These are phyloP conservation scores for Gymnothorax javanicus DNA, from an alignment of 2,797 vertebrate genomes.

Conservation along the genomic window DNA sequence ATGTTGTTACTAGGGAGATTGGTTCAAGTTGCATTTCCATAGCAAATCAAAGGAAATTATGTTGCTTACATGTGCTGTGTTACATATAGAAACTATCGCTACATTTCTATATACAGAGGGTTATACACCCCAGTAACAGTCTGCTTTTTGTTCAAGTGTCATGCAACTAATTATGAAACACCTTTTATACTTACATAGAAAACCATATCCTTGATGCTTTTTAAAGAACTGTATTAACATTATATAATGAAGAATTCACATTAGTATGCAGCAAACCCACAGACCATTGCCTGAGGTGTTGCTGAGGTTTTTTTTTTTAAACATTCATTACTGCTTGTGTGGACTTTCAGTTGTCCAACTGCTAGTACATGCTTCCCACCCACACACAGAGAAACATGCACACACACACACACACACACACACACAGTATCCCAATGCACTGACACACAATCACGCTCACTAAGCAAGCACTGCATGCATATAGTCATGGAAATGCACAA, in stretches of 20 bases:
- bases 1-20: background rate
- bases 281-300: background rate
- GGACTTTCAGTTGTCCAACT: background rate
- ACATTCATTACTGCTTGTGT: background rate
- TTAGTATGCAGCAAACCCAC: background rate
- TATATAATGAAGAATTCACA: background rate
- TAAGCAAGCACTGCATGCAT: background rate
- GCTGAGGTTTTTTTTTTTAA: background rate
- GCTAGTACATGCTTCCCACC: background rate
- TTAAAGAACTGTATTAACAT: background rate
- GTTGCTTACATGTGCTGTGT: background rate
- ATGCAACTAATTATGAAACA: background rate
- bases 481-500: background rate
- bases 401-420: background rate
- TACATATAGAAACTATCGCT: background rate
- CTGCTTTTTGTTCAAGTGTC: background rate
- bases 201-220: background rate
- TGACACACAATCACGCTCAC: background rate
- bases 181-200: background rate
- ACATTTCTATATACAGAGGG: background rate
- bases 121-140: background rate
- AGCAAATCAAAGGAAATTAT: background rate
- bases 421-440: background rate
- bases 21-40: background rate
- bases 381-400: background rate